Evolutionary conservation across 1,140 invertebrate species (phyloP), one percentile per base, ranked within the genome.

Genomic region (Oryzaephilus surinamensis): DNA sequence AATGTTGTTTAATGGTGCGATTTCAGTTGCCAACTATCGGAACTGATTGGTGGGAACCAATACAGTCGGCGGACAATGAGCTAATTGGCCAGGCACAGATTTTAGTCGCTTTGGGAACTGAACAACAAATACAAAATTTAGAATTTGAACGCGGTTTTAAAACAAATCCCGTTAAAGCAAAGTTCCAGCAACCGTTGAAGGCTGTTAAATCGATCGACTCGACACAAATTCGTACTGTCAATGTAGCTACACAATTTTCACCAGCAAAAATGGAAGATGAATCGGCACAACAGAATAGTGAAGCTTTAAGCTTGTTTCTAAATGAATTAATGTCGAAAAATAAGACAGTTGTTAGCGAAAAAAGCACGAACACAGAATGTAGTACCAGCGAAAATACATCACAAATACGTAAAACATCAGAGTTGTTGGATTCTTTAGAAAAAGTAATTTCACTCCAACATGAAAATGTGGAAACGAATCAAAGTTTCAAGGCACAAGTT

Each of bases 21-120:
- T 38, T 38, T 18, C 16, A 74, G 69, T 58, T 74, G 43, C 74
- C 74, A 16, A 65, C 76, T 11, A 71, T 76, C 32, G 69, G 70
- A 23, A 67, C 73, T 6, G 74, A 77, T 51, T 70, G 63, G 36
- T 76, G 72, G 71, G 65, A 72, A 19, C 57, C 65, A 4, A 66
- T 77, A 37, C 41, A 57, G 2, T 58, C 67, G 41, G 53, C 65
- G n/a, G 62, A 60, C 16, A 32, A 27, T n/a, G 40, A 49, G n/a
- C 44, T 60, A 10, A 48, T 63, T 35, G 74, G 74, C 3, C 62
- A 76, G 48, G 51, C 72, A 3, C 63, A 70, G 37, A 67, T 71
- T 18, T 38, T 76, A 1, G 55, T 76, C 11, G 74, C 74, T 17
- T 62, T 77, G 24, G 74, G 74, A 12, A 74, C 72, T 3, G 69